phyloP scores from a whole-genome alignment of 2,888 invertebrate genomes.

The Andrena flavipes region DNA sequence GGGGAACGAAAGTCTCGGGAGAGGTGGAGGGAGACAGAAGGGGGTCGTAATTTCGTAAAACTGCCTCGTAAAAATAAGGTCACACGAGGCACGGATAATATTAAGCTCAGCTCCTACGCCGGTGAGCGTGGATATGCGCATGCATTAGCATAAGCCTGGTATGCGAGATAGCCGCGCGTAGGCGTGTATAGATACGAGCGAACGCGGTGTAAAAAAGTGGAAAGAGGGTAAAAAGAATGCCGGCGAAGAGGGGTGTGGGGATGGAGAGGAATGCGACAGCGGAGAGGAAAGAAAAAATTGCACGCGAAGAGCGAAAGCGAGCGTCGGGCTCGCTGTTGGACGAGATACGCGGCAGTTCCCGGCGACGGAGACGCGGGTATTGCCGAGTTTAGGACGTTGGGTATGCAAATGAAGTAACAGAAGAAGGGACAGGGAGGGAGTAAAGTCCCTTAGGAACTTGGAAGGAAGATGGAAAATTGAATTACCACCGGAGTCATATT shows the following conservation, averaged over 20 bases:
- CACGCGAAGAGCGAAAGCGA: constrained; percentile 1
- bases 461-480: background rate
- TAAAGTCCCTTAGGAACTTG: background rate
- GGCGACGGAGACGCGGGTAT: background rate
- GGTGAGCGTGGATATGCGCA: constrained; percentile 54
- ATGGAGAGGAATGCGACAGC: constrained; percentile 7
- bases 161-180: constrained; percentile 70
- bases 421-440: background rate
- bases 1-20: background rate
- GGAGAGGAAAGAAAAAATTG: constrained; percentile 12
- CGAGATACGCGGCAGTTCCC: constrained; percentile 3
- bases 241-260: background rate
- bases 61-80: constrained; percentile 62
- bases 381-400: constrained; percentile 5
- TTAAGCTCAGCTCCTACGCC: constrained; percentile 61
- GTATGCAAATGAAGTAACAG: constrained; percentile 10
- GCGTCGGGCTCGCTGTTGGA: constrained; percentile 1
- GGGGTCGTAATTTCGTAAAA: constrained; percentile 45
- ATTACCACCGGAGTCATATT: background rate
- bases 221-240: constrained; percentile 61
- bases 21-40: background rate
- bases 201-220: constrained; percentile 51
- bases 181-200: constrained; percentile 68
- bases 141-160: constrained; percentile 74
- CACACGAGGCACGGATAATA: constrained; percentile 45